Conservation (phyloP, 2,797 vertebrate genomes). For the Sebastes minor region DNA sequence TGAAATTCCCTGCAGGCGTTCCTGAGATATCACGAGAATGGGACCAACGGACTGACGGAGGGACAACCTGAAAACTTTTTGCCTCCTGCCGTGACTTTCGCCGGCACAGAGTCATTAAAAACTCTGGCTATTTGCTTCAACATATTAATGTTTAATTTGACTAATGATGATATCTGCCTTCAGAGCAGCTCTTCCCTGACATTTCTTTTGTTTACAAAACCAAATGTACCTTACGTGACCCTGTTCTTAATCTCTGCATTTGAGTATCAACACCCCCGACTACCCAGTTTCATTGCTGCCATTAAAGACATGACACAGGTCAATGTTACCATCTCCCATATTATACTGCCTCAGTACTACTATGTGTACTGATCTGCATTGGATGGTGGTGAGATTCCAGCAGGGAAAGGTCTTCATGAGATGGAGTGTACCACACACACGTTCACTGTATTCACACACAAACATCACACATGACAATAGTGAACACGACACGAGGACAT, state of each 20-base stretch:
- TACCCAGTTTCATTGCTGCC: not conserved
- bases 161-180: slow-evolving; percentile 8
- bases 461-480: not conserved
- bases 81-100: not conserved
- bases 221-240: not conserved
- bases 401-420: slow-evolving; percentile 11
- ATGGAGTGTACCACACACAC: not conserved
- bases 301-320: not conserved
- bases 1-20: not conserved
- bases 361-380: not conserved
- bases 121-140: not conserved
- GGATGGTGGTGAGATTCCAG: slow-evolving; percentile 34
- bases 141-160: not conserved
- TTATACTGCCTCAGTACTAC: not conserved
- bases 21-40: not conserved
- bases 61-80: not conserved
- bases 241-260: not conserved
- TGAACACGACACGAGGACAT: slow-evolving; percentile 2
- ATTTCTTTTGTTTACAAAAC: not conserved
- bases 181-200: not conserved
- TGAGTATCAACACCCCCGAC: not conserved
- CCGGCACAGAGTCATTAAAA: not conserved
- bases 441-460: not conserved
- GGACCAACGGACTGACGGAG: not conserved
- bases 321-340: not conserved